A percentile compares a stretch with the other conserved stretches of the same genome.
phyloP scores from a whole-genome alignment of 2,797 vertebrate species.

The Merluccius polli region DNA sequence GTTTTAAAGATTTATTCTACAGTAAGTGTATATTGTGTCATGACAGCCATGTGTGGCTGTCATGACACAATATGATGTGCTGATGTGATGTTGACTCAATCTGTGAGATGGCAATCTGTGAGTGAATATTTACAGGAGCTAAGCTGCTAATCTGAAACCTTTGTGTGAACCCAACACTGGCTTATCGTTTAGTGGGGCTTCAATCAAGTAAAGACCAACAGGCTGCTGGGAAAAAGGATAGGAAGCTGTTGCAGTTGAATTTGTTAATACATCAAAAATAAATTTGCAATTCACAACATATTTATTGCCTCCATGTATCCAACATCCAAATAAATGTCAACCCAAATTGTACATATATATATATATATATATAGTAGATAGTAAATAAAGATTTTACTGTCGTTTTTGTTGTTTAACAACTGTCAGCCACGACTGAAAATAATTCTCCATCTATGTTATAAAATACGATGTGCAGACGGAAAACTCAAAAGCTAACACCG shows the following conservation, averaged over 20 bases:
- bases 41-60: background rate
- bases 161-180: background rate
- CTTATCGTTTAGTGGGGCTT: background rate
- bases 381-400: background rate
- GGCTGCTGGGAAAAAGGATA: background rate
- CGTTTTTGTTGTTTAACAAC: background rate
- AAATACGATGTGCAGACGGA: background rate
- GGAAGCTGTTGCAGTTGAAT: background rate
- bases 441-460: background rate
- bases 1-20: background rate
- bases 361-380: too few relatives aligned
- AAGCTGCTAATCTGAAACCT: background rate
- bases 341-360: too few relatives aligned
- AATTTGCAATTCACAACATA: background rate
- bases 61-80: too few relatives aligned
- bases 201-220: background rate
- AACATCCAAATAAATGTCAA: too few relatives aligned
- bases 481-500: background rate
- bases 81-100: conserved; percentile 1
- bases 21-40: background rate
- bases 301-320: too few relatives aligned
- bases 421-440: background rate
- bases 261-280: background rate
- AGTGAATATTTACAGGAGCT: background rate
- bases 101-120: background rate